Base-by-base conservation (phyloP, 2,888 invertebrate genomes). In the Brachynemurus nebulosus region DNA sequence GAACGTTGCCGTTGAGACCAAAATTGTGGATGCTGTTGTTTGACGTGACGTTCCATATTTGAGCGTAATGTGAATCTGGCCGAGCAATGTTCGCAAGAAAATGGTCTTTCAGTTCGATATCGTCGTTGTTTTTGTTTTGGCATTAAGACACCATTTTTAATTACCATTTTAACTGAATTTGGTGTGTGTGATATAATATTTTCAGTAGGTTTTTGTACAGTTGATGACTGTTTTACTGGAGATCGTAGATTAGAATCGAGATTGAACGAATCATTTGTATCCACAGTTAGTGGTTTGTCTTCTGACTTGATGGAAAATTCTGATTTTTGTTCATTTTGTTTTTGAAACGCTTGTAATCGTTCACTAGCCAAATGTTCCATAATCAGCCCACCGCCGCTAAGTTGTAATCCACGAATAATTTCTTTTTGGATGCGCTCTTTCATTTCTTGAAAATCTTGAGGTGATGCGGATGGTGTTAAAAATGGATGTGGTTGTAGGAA, bases 1-100 rank as follows among this genome's bases (percentile, higher is more conserved):
- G 71, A 71, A 19, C 78, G 65, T 53, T 86, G 80, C 33, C 86
- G 69, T 50, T 86, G 83, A 42, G 84, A 84, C 83, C 90, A 91
- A 57, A 77, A 82, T 49, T 88, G 85, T 0, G 91, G 91, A 67
- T 93, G 93, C 54, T 92, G 91, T 55, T 91, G 90, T 59, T 92
- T 92, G 3, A 92, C 86, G 55, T 93, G 93, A 1, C 91, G 72
- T 61, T 92, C 92, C 89, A 92, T 92, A 55, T 93, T 92, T 8
- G 90, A 90, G n/a, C 89, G 72, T 9, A 92, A 66, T 1, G 92
- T 92, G 57, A 93, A 93, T 42, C 86, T 71, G 0, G 91, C 90
- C 0, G 86, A 82, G 62, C 93, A 92, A 57, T 89, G 86, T 46
- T 86, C 86, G 61, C 92, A 93, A 1, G 84, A 81, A 62, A 90